Evolutionary conservation across 2,888 invertebrate genomes (phyloP).

Genomic region (Rotaria sp.): DNA sequence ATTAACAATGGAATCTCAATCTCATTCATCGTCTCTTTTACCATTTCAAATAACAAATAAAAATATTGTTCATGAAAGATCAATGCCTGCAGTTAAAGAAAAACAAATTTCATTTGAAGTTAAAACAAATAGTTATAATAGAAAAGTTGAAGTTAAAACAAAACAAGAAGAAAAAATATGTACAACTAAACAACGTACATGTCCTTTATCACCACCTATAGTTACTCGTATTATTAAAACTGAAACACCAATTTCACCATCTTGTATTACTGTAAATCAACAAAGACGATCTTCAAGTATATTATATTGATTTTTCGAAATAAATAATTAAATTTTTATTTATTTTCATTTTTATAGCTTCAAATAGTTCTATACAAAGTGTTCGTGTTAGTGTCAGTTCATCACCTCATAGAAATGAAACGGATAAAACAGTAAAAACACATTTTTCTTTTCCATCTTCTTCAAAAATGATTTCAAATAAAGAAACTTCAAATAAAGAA

Average conservation of each 20-base stretch:
- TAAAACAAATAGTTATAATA: neutral
- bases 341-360: neutral
- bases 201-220: neutral
- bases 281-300: neutral
- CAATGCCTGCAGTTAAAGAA: neutral
- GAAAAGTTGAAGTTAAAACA: slow-evolving; percentile 27
- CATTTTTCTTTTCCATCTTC: neutral
- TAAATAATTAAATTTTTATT: neutral
- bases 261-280: neutral
- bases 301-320: neutral
- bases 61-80: neutral
- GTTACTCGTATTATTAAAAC: neutral
- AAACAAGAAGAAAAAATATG: slow-evolving; percentile 22
- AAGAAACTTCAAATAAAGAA: neutral
- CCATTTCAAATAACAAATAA: neutral
- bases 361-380: neutral
- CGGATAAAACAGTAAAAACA: neutral
- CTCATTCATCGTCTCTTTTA: neutral
- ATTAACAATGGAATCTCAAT: neutral
- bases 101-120: slow-evolving; percentile 8
- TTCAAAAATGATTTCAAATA: neutral
- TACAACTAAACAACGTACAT: neutral
- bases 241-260: neutral
- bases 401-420: neutral
- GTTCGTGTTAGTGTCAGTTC: slow-evolving; percentile 7